These are phyloP conservation scores for Thamnophis elegans DNA, from an alignment of 2,797 vertebrate species.

Conservation along the genomic window DNA sequence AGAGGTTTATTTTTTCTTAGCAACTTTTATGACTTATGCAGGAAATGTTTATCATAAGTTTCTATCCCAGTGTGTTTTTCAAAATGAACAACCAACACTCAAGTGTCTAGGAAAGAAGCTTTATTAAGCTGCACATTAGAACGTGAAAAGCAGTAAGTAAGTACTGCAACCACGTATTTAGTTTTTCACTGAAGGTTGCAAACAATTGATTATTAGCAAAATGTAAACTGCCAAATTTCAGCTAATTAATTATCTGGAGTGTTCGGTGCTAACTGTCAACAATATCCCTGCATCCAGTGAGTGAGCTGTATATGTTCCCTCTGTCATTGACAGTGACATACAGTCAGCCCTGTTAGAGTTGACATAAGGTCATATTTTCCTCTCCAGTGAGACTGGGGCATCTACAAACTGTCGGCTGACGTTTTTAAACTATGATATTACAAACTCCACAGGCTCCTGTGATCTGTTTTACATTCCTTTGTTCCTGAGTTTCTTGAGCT, in stretches of 20 bases:
- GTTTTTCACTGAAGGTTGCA: neutral
- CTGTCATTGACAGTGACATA: neutral
- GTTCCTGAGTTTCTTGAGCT: slow-evolving; percentile 9
- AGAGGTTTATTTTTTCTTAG: neutral
- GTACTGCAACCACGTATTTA: neutral
- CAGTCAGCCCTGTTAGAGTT: slow-evolving; percentile 33
- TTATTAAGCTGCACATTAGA: neutral
- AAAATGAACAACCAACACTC: neutral
- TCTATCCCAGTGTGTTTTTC: neutral
- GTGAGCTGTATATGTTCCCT: slow-evolving; percentile 27
- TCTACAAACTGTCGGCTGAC: slow-evolving; percentile 30
- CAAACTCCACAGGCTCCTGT: slow-evolving; percentile 32
- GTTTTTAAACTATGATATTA: slow-evolving; percentile 26
- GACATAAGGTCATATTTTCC: slow-evolving; percentile 35
- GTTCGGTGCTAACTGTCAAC: slow-evolving; percentile 14
- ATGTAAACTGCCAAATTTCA: slow-evolving; percentile 34
- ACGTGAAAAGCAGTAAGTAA: neutral
- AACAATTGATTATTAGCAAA: slow-evolving; percentile 32
- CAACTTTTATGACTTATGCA: neutral
- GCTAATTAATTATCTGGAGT: slow-evolving; percentile 37
- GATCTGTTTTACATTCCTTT: slow-evolving; percentile 42
- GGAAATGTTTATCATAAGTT: neutral
- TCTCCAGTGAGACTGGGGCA: slow-evolving; percentile 29
- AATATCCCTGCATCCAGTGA: slow-evolving; percentile 16
- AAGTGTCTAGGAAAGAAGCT: neutral